Evolutionary conservation across 2,888 invertebrate species (phyloP).

Genomic region (Steromphala cineraria): DNA sequence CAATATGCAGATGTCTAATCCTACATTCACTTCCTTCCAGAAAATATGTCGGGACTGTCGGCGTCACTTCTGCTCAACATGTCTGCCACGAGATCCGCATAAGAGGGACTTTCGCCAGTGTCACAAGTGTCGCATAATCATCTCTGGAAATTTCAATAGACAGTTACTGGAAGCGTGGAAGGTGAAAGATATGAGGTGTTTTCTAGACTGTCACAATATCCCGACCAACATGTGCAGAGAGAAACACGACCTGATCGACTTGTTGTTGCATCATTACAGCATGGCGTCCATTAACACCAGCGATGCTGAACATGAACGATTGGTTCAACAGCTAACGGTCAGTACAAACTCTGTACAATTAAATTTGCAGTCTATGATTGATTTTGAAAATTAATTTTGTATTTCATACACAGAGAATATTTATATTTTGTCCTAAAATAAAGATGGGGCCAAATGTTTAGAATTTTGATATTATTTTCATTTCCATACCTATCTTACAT

Average conservation of each 20-base stretch:
- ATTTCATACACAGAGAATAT: too few relatives aligned
- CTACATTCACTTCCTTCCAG: slow-evolving; percentile 52
- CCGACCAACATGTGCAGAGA: slow-evolving; percentile 68
- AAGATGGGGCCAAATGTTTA: too few relatives aligned
- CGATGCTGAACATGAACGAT: slow-evolving; percentile 49
- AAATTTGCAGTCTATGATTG: too few relatives aligned
- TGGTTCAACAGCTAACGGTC: slow-evolving; percentile 54
- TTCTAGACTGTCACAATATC: slow-evolving; percentile 64
- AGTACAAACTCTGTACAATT: slow-evolving; percentile 22
- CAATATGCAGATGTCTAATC: background rate
- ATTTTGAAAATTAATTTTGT: too few relatives aligned
- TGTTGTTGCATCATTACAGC: slow-evolving; percentile 54
- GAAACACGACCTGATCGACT: slow-evolving; percentile 72
- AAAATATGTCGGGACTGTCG: slow-evolving; percentile 67
- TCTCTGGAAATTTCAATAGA: slow-evolving; percentile 64
- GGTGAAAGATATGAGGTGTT: slow-evolving; percentile 69
- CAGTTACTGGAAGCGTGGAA: slow-evolving; percentile 62
- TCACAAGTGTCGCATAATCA: slow-evolving; percentile 63
- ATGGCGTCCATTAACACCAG: slow-evolving; percentile 29
- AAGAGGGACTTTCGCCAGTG: slow-evolving; percentile 53
- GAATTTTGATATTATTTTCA: too few relatives aligned
- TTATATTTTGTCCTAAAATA: too few relatives aligned
- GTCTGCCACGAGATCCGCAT: slow-evolving; percentile 44
- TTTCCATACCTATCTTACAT: too few relatives aligned
- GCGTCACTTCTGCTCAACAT: slow-evolving; percentile 63